Evolutionary conservation across 2,797 vertebrate genomes (phyloP), one percentile per base, ranked within the genome.

Genomic region (Lates japonicus): DNA sequence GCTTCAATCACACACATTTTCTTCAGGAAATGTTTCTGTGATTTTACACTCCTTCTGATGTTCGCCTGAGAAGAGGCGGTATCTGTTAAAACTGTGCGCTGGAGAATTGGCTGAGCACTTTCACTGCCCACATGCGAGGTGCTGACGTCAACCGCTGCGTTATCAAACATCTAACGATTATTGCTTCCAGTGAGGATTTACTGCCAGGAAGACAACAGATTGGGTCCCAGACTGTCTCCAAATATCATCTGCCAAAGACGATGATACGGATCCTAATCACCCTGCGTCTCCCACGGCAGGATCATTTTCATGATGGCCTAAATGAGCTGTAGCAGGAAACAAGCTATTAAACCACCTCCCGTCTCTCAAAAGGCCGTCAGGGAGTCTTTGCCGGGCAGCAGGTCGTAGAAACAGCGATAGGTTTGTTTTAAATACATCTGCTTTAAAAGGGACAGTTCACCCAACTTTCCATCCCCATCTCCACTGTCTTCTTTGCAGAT

Each of bases 311-410:
- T 66, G 60, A 76, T n/a, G 42, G 44, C 31, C 3, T 68, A 81
- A 89, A 87, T 77, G 62, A 87, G 78, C 31, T 71, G 60, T 5
- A 58, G 65, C 90, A 91, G 93, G 88, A 94, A 94, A 86, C 59
- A 68, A 81, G 88, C 83, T 58, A 89, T 93, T 92, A 90, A 90
- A 89, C 75, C 86, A 59, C 80, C 83, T 88, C 86, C 89, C 76
- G 64, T 72, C 72, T 80, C 69, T 59, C 51, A 76, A 87, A 78
- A 74, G 78, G 73, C 37, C 72, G 19, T 62, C 65, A 63, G 80
- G 81, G 72, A 77, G 61, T 66, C 55, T 83, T 71, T 70, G 37
- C 63, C 63, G 35, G 52, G 65, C 55, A 25, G 51, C 31, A 51
- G 44, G 64, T 77, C 66, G 75, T 0, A 52, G 69, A 78, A 57